phyloP scores from a whole-genome alignment of 2,888 invertebrate genomes.

The Nephrotoma appendiculata region DNA sequence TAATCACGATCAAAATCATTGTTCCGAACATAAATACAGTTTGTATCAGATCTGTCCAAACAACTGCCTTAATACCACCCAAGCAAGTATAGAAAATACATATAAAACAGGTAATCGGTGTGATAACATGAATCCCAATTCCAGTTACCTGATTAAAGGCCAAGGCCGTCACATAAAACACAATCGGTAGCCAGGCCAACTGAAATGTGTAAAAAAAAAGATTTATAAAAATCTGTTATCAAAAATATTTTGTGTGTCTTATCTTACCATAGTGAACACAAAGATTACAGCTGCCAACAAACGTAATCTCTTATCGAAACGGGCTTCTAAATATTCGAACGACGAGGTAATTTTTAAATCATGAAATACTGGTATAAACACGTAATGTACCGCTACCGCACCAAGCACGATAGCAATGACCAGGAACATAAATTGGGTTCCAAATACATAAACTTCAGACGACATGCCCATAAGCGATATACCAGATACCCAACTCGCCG shows the following conservation, averaged over 20 bases:
- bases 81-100: constrained; percentile 74
- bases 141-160: constrained; percentile 49
- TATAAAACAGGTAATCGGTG: constrained; percentile 62
- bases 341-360: constrained; percentile 55
- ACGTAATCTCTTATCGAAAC: constrained; percentile 54
- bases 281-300: constrained; percentile 49
- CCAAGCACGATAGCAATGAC: constrained; percentile 26
- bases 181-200: constrained; percentile 55
- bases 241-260: background rate
- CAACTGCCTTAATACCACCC: background rate
- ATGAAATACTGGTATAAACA: constrained; percentile 56
- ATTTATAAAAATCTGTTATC: background rate
- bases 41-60: background rate
- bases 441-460: constrained; percentile 62
- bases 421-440: constrained; percentile 54
- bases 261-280: background rate
- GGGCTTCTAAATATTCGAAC: constrained; percentile 61
- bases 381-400: constrained; percentile 40
- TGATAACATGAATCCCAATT: constrained; percentile 45
- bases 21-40: constrained; percentile 52
- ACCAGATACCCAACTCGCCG: constrained; percentile 39
- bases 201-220: constrained; percentile 12
- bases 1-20: constrained; percentile 54
- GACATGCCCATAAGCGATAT: constrained; percentile 54
- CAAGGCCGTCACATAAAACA: constrained; percentile 21